Percentiles rank a stretch among this genome's conserved stretches.
Conservation (phyloP, 2,113 vertebrate species). For the Paradisaea rubra region DNA sequence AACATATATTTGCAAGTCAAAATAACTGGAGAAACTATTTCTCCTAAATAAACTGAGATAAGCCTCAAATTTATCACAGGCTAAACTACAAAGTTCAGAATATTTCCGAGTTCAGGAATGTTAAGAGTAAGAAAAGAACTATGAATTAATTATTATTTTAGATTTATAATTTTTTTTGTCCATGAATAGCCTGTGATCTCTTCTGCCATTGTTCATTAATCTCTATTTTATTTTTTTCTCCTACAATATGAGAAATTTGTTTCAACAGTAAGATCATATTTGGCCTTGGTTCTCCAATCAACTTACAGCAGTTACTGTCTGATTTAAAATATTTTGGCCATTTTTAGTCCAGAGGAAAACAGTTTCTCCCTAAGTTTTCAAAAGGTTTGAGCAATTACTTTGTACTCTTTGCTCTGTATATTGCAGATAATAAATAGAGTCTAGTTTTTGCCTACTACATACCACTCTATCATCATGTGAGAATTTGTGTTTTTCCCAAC, state of each 20-base stretch:
- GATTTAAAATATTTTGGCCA: neutral
- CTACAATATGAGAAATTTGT: neutral
- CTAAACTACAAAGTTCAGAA: neutral
- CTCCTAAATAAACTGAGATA: neutral
- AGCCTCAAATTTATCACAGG: neutral
- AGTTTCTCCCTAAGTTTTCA: neutral
- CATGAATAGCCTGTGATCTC: neutral
- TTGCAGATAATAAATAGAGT: neutral
- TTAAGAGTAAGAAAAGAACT: neutral
- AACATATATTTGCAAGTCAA: neutral
- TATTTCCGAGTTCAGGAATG: neutral
- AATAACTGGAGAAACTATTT: neutral
- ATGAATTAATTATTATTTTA: neutral
- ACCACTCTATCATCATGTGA: neutral
- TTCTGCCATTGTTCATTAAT: neutral
- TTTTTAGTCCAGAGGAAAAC: neutral
- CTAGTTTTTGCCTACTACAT: neutral
- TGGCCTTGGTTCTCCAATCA: neutral
- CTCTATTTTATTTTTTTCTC: neutral
- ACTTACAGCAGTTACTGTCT: neutral
- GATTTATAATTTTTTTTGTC: neutral
- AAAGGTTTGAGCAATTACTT: neutral
- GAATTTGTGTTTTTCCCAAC: neutral
- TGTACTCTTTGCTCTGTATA: rapidly evolving
- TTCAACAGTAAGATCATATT: neutral